A percentile compares a stretch with the other conserved stretches of the same genome.
Conservation (phyloP, 1,140 invertebrate genomes). For the Drosophila ambigua region DNA sequence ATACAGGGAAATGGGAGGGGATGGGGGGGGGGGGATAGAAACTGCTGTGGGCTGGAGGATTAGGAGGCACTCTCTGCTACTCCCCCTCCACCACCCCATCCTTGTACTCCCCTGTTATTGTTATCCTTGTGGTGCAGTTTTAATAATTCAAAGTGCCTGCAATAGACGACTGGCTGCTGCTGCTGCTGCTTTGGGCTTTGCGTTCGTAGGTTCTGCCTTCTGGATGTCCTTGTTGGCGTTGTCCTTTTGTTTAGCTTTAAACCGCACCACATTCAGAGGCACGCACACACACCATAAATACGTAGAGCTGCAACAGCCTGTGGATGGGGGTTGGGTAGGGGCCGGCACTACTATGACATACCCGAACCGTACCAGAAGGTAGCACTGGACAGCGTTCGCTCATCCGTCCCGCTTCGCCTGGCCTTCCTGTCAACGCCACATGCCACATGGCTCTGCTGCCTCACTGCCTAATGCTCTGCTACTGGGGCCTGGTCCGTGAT, state of each 20-base stretch:
- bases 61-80: too few relatives aligned
- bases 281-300: slow-evolving; percentile 7
- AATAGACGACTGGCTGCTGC: slow-evolving; percentile 46
- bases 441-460: slow-evolving; percentile 1
- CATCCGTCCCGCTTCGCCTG: not conserved
- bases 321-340: too few relatives aligned
- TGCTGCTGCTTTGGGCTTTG: slow-evolving; percentile 8
- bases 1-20: not conserved
- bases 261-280: slow-evolving; percentile 25
- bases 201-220: slow-evolving; percentile 42
- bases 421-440: slow-evolving; percentile 20
- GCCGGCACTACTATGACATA: too few relatives aligned
- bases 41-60: not conserved
- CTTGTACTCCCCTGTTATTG: slow-evolving; percentile 29
- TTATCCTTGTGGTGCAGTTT: slow-evolving; percentile 63
- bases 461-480: too few relatives aligned
- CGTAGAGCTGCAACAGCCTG: too few relatives aligned
- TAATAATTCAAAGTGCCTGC: slow-evolving; percentile 80
- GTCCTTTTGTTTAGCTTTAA: slow-evolving; percentile 64
- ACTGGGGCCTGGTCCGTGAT: too few relatives aligned
- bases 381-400: slow-evolving; percentile 13
- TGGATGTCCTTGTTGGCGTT: slow-evolving; percentile 30
- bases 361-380: slow-evolving; percentile 13
- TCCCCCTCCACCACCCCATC: too few relatives aligned
- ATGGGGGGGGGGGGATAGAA: too few relatives aligned